phyloP scores from a whole-genome alignment of 2,888 invertebrate species.

The Spodoptera exigua region DNA sequence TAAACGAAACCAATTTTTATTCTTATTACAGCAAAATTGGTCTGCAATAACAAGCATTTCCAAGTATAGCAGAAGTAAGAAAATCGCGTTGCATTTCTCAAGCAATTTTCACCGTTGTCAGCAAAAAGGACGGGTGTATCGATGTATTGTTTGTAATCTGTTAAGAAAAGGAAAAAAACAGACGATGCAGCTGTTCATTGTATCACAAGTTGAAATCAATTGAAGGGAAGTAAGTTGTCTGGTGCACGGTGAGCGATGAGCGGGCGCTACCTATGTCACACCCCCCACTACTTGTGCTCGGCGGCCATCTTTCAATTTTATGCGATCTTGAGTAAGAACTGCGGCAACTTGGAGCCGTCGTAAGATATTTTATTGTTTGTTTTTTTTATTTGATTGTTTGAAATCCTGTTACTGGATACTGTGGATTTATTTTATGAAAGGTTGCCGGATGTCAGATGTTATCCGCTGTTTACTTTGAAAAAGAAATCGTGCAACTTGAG shows the following conservation, averaged over 20 bases:
- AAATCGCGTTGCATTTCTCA: conserved; percentile 23
- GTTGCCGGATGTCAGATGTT: too few relatives aligned
- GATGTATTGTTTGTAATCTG: conserved; percentile 6
- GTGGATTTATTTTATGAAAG: neutral
- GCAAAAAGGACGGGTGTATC: conserved; percentile 9
- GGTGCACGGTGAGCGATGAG: conserved; percentile 38
- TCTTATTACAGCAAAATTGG: too few relatives aligned
- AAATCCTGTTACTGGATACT: neutral
- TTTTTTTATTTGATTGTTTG: neutral
- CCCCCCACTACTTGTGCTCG: conserved; percentile 13
- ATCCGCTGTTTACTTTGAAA: too few relatives aligned
- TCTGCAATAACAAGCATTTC: conserved; percentile 3
- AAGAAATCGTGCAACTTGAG: too few relatives aligned
- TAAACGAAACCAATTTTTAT: too few relatives aligned
- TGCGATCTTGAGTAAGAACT: conserved; percentile 6
- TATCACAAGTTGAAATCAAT: conserved; percentile 41
- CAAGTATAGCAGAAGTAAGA: conserved; percentile 18
- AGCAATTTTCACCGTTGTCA: conserved; percentile 5
- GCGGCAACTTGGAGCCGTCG: neutral
- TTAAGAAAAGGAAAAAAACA: conserved; percentile 19
- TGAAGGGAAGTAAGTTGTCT: conserved; percentile 43
- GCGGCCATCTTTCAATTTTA: conserved; percentile 25
- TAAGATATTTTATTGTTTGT: neutral
- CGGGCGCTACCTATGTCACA: conserved; percentile 5
- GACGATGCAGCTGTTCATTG: conserved; percentile 24